Evolutionary conservation across 2,113 vertebrate genomes (phyloP).

Genomic region (Cyrtonyx montezumae): DNA sequence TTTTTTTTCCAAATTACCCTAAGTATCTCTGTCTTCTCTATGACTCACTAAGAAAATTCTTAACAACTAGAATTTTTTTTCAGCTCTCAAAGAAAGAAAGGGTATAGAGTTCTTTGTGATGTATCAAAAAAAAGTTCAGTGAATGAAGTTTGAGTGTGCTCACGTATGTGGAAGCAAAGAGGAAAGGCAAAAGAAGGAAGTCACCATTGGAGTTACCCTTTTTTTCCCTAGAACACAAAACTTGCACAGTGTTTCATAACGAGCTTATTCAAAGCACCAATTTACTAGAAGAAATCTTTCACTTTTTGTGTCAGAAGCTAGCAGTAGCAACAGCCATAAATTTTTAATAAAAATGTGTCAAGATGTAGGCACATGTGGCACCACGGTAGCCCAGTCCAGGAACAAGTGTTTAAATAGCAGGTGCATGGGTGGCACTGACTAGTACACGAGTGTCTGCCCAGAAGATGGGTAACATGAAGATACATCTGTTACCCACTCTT

Average conservation of each 20-base stretch:
- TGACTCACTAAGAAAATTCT: neutral
- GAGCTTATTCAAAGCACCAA: neutral
- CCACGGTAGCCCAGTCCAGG: neutral
- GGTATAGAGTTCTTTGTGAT: neutral
- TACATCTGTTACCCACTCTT: neutral
- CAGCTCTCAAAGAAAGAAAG: neutral
- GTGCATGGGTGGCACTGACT: accelerated
- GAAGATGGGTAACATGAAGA: neutral
- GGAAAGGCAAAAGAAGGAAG: neutral
- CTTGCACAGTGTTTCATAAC: neutral
- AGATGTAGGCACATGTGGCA: neutral
- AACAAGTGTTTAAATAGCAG: neutral
- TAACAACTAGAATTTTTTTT: neutral
- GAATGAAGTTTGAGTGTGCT: accelerated
- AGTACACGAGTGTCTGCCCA: neutral
- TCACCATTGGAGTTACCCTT: neutral
- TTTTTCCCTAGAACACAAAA: neutral
- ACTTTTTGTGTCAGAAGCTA: neutral
- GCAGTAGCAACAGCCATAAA: neutral
- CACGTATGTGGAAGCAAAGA: neutral
- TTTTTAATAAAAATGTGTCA: neutral
- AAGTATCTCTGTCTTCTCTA: neutral
- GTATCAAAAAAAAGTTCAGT: neutral
- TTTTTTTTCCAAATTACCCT: neutral
- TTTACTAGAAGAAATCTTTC: neutral